A percentile compares a stretch with the other conserved stretches of the same genome.
Evolutionary conservation across 2,113 vertebrate species (phyloP).

Genomic region (Megalops atlanticus): DNA sequence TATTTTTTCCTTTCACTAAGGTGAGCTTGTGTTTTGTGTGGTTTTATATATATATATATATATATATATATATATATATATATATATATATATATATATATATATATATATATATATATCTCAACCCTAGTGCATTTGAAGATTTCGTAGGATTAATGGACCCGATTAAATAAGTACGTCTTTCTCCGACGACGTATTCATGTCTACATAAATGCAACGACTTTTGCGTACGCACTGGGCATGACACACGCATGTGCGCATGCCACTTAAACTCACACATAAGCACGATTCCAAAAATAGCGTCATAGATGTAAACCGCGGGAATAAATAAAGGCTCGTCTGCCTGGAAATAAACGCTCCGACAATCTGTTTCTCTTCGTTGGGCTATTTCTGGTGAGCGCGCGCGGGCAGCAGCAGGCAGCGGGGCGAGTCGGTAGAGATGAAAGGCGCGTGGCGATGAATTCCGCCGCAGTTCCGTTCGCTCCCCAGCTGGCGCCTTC

Average conservation of each 20-base stretch:
- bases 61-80: no score
- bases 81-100: no score
- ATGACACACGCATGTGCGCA: conserved; percentile 61
- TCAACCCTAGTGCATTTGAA: neutral
- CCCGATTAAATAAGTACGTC: no score
- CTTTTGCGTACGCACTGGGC: no score
- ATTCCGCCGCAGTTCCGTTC: neutral
- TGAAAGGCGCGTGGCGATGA: neutral
- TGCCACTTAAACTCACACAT: conserved; percentile 10
- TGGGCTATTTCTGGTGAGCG: neutral
- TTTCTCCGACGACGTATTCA: no score
- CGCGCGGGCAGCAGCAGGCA: neutral
- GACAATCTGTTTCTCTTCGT: neutral
- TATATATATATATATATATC: no score
- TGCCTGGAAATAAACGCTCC: neutral
- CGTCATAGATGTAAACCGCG: neutral
- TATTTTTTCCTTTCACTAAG: no score
- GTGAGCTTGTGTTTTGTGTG: no score
- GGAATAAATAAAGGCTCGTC: neutral
- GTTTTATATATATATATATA: no score
- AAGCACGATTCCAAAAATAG: conserved; percentile 19
- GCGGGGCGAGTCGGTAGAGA: neutral
- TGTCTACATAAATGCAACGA: no score
- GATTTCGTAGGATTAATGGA: neutral
- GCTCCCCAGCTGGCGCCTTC: neutral